Conservation (phyloP, 1,140 invertebrate species). For the Aethina tumida region DNA sequence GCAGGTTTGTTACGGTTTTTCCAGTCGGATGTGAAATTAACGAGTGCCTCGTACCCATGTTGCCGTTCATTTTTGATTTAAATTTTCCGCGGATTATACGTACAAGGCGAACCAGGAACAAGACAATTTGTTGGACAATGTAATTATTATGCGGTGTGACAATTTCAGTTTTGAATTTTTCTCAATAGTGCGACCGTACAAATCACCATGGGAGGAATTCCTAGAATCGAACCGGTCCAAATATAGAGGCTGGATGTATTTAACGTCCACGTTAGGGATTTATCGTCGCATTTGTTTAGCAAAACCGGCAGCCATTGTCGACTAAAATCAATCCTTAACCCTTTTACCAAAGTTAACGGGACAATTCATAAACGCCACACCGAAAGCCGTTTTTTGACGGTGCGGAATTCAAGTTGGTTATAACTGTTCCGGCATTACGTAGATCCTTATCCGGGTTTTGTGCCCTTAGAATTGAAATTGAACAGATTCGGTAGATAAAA, state of each 20-base stretch:
- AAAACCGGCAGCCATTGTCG: too few relatives aligned
- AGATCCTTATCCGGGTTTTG: too few relatives aligned
- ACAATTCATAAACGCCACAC: too few relatives aligned
- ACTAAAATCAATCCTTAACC: too few relatives aligned
- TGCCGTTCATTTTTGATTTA: slow-evolving; percentile 6
- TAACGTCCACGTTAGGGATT: not conserved
- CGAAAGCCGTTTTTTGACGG: too few relatives aligned
- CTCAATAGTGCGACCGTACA: slow-evolving; percentile 2
- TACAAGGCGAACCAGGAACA: slow-evolving; percentile 1
- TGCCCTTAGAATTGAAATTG: too few relatives aligned
- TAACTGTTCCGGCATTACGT: too few relatives aligned
- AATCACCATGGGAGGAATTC: slow-evolving; percentile 1
- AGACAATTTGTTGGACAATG: not conserved
- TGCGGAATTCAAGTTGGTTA: too few relatives aligned
- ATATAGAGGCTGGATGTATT: slow-evolving; percentile 3
- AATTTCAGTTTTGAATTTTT: slow-evolving; percentile 8
- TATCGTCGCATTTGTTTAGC: not conserved
- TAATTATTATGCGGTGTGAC: slow-evolving; percentile 3
- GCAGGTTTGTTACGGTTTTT: slow-evolving; percentile 6
- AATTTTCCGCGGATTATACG: slow-evolving; percentile 6
- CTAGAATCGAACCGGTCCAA: slow-evolving; percentile 2
- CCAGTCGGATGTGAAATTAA: slow-evolving; percentile 8
- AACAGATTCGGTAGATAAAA: too few relatives aligned
- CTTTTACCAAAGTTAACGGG: too few relatives aligned
- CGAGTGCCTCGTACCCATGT: slow-evolving; percentile 6